phyloP scores from a whole-genome alignment of 2,113 vertebrate species.

The Erpornis zantholeuca region DNA sequence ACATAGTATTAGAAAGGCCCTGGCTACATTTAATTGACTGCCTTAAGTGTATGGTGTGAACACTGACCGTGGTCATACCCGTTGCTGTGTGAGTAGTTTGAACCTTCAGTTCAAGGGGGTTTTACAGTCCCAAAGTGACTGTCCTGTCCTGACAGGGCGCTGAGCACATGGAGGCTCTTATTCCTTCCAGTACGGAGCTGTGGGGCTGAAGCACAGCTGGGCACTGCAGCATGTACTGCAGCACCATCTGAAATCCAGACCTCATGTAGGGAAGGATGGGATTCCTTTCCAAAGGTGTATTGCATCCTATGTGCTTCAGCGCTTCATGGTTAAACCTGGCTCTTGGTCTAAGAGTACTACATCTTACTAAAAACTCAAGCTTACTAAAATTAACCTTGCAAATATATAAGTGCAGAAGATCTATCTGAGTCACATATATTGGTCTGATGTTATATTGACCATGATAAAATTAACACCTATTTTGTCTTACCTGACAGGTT shows the following conservation, averaged over 20 bases:
- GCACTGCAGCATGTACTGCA: neutral
- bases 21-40: neutral
- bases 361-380: neutral
- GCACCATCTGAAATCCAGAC: neutral
- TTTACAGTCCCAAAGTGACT: neutral
- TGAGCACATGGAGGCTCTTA: accelerated
- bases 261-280: neutral
- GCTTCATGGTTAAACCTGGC: neutral
- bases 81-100: accelerated
- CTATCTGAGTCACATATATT: accelerated
- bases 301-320: accelerated
- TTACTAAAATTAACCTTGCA: neutral
- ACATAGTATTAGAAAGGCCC: neutral
- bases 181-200: accelerated
- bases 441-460: neutral
- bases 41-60: neutral
- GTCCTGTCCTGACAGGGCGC: no score
- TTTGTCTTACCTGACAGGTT: neutral
- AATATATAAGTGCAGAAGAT: neutral
- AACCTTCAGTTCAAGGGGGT: neutral
- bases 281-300: neutral
- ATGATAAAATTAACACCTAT: neutral
- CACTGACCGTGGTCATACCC: neutral
- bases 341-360: neutral
- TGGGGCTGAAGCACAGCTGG: neutral